Percentiles rank a stretch among this genome's conserved stretches.
Evolutionary conservation across 2,113 vertebrate genomes (phyloP).

Genomic region (Triplophysa rosa): DNA sequence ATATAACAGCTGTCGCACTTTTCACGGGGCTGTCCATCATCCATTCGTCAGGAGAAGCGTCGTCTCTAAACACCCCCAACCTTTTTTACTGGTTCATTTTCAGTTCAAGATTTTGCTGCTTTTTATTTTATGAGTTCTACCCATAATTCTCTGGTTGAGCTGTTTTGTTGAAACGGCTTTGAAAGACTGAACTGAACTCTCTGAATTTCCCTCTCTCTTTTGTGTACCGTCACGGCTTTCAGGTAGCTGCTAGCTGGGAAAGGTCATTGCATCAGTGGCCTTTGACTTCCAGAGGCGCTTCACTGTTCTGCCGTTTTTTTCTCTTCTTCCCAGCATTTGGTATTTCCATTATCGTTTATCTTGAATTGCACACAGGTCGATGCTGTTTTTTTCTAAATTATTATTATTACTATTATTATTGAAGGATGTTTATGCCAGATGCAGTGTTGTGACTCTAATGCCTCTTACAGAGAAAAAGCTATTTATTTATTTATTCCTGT

Average conservation of each 20-base stretch:
- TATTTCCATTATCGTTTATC: constrained; percentile 69
- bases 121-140: constrained; percentile 26
- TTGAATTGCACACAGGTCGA: constrained; percentile 70
- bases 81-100: constrained; percentile 34
- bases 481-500: constrained; percentile 83
- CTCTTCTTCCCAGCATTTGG: constrained; percentile 57
- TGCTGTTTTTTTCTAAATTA: constrained; percentile 60
- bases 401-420: constrained; percentile 67
- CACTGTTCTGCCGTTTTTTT: constrained; percentile 59
- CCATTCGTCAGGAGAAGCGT: constrained; percentile 24
- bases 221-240: constrained; percentile 47
- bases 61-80: constrained; percentile 31
- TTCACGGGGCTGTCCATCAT: constrained; percentile 33
- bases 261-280: constrained; percentile 51
- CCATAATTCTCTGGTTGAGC: constrained; percentile 8
- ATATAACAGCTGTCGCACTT: constrained; percentile 25
- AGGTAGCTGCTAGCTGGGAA: constrained; percentile 45
- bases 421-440: constrained; percentile 74
- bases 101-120: constrained; percentile 37
- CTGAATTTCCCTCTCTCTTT: constrained; percentile 31
- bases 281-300: constrained; percentile 41
- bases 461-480: constrained; percentile 70
- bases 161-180: constrained; percentile 25
- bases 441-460: constrained; percentile 70
- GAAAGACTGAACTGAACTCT: constrained; percentile 49